Evolutionary conservation across 2,888 invertebrate genomes (phyloP).

Genomic region (Campopleginae sp.): DNA sequence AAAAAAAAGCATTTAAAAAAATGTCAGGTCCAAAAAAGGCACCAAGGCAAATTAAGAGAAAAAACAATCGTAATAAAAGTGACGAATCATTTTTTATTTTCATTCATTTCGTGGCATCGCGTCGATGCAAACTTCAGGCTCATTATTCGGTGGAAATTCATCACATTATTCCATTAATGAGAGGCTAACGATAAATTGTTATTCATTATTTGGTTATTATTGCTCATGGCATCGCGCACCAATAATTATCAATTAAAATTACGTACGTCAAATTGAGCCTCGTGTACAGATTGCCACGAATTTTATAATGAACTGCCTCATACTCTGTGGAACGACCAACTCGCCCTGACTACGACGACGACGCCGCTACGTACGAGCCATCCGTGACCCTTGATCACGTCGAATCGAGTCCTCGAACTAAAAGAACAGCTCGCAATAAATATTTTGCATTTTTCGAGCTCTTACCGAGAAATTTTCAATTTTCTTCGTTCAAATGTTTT

Average conservation of each 20-base stretch:
- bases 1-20: too few species aligned
- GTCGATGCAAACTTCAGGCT: too few species aligned
- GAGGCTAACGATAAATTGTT: background rate
- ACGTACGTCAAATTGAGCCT: background rate
- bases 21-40: too few species aligned
- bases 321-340: background rate
- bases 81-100: too few species aligned
- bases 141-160: background rate
- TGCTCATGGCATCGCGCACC: background rate
- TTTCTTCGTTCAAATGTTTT: background rate
- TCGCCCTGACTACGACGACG: too few species aligned
- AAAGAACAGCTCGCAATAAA: background rate
- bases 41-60: too few species aligned
- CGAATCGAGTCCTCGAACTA: background rate
- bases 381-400: conserved; percentile 20
- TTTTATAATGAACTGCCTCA: background rate
- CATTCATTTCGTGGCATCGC: too few species aligned
- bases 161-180: background rate
- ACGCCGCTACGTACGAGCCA: background rate
- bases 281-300: background rate
- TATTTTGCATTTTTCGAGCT: too few species aligned
- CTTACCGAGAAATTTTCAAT: background rate
- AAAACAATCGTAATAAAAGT: too few species aligned
- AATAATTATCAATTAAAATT: background rate
- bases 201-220: background rate